Conservation (phyloP, 2,113 vertebrate genomes). For the Gobio gobio region DNA sequence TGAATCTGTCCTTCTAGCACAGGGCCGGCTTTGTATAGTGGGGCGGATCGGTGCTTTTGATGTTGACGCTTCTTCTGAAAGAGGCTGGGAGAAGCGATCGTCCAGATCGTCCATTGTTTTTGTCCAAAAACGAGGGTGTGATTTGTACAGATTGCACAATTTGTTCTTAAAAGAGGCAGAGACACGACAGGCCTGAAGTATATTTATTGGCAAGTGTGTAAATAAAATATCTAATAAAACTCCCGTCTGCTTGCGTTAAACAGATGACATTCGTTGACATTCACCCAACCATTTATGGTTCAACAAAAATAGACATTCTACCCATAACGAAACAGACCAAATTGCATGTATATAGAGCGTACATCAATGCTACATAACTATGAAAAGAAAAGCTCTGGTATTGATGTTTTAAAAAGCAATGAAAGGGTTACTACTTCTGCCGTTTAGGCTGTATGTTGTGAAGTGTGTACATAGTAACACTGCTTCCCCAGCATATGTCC, state of each 20-base stretch:
- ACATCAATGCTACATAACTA: slow-evolving; percentile 33
- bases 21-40: slow-evolving; percentile 50
- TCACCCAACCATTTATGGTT: not conserved
- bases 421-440: slow-evolving; percentile 42
- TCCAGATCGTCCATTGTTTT: slow-evolving; percentile 20
- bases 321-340: slow-evolving; percentile 17
- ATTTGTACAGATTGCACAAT: slow-evolving; percentile 36
- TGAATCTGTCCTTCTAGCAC: slow-evolving; percentile 57
- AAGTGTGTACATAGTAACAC: slow-evolving; percentile 29
- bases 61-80: slow-evolving; percentile 64
- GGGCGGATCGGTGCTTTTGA: slow-evolving; percentile 61
- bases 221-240: slow-evolving; percentile 9
- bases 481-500: slow-evolving; percentile 39
- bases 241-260: slow-evolving; percentile 16
- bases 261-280: not conserved
- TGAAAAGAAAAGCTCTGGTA: slow-evolving; percentile 29
- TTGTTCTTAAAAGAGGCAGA: slow-evolving; percentile 4
- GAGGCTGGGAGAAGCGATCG: slow-evolving; percentile 45
- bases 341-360: slow-evolving; percentile 37
- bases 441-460: slow-evolving; percentile 30
- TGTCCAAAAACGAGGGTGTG: slow-evolving; percentile 18
- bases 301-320: not conserved
- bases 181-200: slow-evolving; percentile 1
- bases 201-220: slow-evolving; percentile 25
- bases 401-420: slow-evolving; percentile 46